Percentiles rank a stretch among this genome's conserved stretches.
phyloP scores from a whole-genome alignment of 2,797 vertebrate species.

The Gadopsis bispinosus region DNA sequence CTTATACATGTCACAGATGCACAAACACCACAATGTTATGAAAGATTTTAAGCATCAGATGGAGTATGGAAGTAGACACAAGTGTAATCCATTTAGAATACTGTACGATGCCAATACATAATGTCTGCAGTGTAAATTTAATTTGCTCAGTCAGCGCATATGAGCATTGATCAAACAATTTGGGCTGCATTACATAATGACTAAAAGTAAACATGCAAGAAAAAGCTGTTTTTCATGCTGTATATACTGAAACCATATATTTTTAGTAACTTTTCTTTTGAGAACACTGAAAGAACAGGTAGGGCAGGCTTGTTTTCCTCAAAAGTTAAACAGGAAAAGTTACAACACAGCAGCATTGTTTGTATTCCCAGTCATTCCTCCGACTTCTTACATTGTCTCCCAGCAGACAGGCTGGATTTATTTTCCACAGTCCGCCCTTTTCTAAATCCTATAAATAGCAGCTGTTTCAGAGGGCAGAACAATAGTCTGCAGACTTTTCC shows the following conservation, averaged over 20 bases:
- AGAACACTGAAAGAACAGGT: conserved; percentile 40
- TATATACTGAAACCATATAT: neutral
- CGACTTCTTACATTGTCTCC: conserved; percentile 55
- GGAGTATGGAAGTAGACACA: neutral
- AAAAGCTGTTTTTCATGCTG: neutral
- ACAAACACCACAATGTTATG: neutral
- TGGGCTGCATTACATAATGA: neutral
- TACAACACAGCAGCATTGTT: conserved; percentile 48
- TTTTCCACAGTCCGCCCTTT: conserved; percentile 70
- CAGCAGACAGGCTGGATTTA: conserved; percentile 60
- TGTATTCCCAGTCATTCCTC: conserved; percentile 38
- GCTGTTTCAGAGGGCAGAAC: conserved; percentile 71
- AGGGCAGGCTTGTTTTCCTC: conserved; percentile 24
- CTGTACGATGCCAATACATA: neutral
- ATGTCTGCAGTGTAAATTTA: neutral
- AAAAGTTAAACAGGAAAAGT: conserved; percentile 61
- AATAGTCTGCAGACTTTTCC: conserved; percentile 68
- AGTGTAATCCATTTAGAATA: neutral
- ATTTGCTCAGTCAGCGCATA: neutral
- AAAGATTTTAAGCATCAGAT: neutral
- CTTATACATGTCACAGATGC: neutral
- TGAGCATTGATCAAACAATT: neutral
- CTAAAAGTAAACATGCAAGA: neutral
- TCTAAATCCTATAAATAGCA: conserved; percentile 81
- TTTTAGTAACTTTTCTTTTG: conserved; percentile 4